Evolutionary conservation across 2,888 invertebrate genomes (phyloP), one percentile per base, ranked within the genome.

Genomic region (Tinea semifulvella): DNA sequence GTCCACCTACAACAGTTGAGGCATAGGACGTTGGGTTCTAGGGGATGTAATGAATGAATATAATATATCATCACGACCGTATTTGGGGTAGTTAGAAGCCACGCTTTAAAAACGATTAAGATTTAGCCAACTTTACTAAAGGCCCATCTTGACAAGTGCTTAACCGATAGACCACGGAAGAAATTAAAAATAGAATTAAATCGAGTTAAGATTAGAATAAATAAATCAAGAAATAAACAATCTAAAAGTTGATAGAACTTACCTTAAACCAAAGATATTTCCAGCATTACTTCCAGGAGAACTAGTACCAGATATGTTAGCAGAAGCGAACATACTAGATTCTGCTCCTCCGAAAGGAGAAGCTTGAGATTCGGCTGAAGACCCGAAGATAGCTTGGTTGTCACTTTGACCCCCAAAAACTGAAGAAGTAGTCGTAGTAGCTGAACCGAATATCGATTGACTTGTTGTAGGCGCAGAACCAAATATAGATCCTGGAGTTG

Each of bases 231-330:
- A n/a, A n/a, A n/a, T n/a, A n/a, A n/a, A 2, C 2, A n/a, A 6
- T 3, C 11, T 26, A 4, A 2, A 26, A 26, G 26, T 26, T 18
- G 8, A 36, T 42, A 31, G 10, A 44, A 31, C 50, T 62, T 58
- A 76, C 77, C 69, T 61, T 52, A 65, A 62, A 16, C 73, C 74
- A 53, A 80, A 79, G 49, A 76, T 68, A 52, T 59, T 76, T 38
- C 73, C 73, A 4, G 66, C 64, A 28, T 58, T 65, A 1, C 55
- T 52, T 17, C 56, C 64, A 1, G 69, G 56, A 0, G 74, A 67
- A 39, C 56, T 72, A 0, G 74, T 74, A 0, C 79, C 72, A 0
- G 80, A 77, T 53, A 82, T 81, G 52, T 67, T 77, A 10, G 76
- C 75, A 0, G 73, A 58, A 1, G 76, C 74, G 52, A 82, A 83